Evolutionary conservation across 2,113 vertebrate genomes (phyloP), one percentile per base, ranked within the genome.

Genomic region (Pyrgilauda ruficollis): DNA sequence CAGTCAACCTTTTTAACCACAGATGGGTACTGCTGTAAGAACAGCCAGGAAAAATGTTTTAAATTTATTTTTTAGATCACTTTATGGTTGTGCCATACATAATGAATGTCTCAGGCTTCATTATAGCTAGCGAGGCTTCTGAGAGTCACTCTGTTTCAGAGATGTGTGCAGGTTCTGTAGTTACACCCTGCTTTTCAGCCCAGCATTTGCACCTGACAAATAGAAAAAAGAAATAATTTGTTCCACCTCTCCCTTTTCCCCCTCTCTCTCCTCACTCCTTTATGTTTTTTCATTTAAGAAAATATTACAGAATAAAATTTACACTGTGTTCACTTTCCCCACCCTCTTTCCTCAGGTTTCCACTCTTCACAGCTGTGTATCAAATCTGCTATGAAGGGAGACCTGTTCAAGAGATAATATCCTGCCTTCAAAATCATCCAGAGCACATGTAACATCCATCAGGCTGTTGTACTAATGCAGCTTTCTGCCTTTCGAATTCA

Each of bases 391-490:
- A 99, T 9, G 98, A 99, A 95, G 97, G 98, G 67, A 98, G 96
- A 73, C 98, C 99, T 2, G 98, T 99, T 63, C 89, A 95, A 80
- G 98, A 99, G 26, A 98, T 99, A 96, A 97, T 99, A 83, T 97
- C 98, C 49, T 99, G 98, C 87, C 98, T 99, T 81, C 99, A 99
- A 28, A 98, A 98, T 88, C 99, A 99, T 76, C 99, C 99, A 37
- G 98, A 99, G 93, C 99, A 99, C 81, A 86, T 96, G 74, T 99
- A 96, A 97, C 94, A 69, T 46, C 81, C 79, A 19, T 37, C 75
- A 5, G 19, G 27, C 66, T 46, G 13, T 70, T 5, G 1, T 22
- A 18, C 19, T 27, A 31, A 59, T 41, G 49, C 73, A 84, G 8
- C 44, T 83, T 86, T 79, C 84, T 91, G 90, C 93, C 94, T 95